Evolutionary conservation across 2,888 invertebrate genomes (phyloP), one percentile per base, ranked within the genome.

Genomic region (Hypolimnas misippus): DNA sequence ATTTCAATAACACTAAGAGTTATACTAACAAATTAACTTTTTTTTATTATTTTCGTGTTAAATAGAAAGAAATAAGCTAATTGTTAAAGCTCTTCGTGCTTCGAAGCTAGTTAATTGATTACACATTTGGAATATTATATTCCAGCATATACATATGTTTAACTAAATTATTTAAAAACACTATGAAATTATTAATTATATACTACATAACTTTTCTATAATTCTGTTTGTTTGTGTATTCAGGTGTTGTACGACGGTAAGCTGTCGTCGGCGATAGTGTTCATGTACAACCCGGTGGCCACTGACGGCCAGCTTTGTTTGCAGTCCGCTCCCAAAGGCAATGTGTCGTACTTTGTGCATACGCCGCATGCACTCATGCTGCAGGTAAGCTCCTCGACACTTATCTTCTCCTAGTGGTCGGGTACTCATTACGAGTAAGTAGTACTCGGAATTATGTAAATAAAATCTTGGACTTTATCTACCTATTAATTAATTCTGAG

Each of bases 281-380:
- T 99, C 93, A 98, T 99, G 97, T 99, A 99, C 94, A 99, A 99
- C 92, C 99, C 99, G 68, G 99, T 99, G 78, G 99, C 99, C 69
- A 99, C 99, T 70, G 99, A 99, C 92, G 98, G 98, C 71, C 99
- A 99, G 92, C 94, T 99, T 69, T 99, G 99, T 92, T 94, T 99
- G 73, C 99, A 99, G 93, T 98, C 98, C 53, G 98, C 99, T 73
- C 99, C 99, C 61, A 99, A 99, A 93, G 98, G 98, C 82, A 99
- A 98, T 90, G 94, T 96, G 76, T 97, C 98, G 71, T 98, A 97
- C 93, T 99, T 99, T 94, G 98, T 99, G 81, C 99, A 99, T 93
- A 98, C 98, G 71, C 99, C 99, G 58, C 99, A 99, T 92, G 99
- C 99, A 72, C 95, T 99, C 78, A 99, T 99, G 99, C 94, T 98